Conservation (phyloP, 2,113 vertebrate genomes). For the Gnathonemus longibarbis region DNA sequence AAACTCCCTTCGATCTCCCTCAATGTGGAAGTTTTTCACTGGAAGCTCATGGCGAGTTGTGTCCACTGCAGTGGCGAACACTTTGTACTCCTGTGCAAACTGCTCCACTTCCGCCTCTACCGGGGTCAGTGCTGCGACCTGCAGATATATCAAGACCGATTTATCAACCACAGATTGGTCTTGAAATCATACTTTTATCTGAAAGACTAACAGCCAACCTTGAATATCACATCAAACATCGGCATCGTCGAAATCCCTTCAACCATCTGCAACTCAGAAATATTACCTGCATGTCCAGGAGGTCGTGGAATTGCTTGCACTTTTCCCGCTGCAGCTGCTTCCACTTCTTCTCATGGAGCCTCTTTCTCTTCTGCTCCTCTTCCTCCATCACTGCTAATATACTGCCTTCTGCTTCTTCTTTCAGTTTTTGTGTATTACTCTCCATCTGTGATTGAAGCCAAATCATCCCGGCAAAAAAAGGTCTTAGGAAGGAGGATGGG, state of each 20-base stretch:
- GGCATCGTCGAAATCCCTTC: not conserved
- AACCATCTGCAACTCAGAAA: not conserved
- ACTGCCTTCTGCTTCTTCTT: conserved; percentile 59
- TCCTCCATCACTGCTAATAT: conserved; percentile 58
- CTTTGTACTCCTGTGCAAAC: conserved; percentile 68
- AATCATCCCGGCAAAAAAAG: not conserved
- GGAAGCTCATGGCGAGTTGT: conserved; percentile 71
- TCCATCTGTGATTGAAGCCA: conserved; percentile 54
- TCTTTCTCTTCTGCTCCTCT: conserved; percentile 46
- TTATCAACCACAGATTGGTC: not conserved
- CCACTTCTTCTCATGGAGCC: conserved; percentile 49
- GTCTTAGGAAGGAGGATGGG: not conserved
- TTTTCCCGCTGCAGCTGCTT: conserved; percentile 51
- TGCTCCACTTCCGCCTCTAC: conserved; percentile 42
- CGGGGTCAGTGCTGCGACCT: conserved; percentile 65
- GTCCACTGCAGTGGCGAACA: conserved; percentile 71
- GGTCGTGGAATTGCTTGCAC: conserved; percentile 43
- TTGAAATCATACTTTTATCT: not conserved
- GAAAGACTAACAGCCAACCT: not conserved
- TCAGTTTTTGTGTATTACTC: conserved; percentile 50
- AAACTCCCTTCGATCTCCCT: conserved; percentile 52
- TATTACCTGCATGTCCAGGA: conserved; percentile 69
- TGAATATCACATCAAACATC: not conserved
- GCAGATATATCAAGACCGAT: conserved; percentile 16
- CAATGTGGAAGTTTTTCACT: conserved; percentile 65